These are phyloP conservation scores for Hippasteria phrygiana DNA, from an alignment of 53 echinoderm and acorn worm genomes.

Conservation along the genomic window DNA sequence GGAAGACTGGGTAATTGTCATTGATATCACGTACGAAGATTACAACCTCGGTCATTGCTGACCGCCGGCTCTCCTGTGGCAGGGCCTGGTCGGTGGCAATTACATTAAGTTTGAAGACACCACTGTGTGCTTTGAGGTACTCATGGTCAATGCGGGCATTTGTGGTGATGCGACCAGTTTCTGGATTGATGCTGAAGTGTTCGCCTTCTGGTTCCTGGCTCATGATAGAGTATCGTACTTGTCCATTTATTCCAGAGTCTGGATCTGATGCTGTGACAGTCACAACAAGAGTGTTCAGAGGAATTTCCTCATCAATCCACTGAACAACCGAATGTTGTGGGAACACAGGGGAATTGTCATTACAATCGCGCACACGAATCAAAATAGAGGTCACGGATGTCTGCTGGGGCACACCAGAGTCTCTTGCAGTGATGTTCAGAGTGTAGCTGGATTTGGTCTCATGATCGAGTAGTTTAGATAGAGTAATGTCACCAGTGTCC, in stretches of 20 bases:
- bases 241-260: constrained; percentile 93
- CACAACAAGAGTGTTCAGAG: constrained; percentile 67
- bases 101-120: constrained; percentile 73
- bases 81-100: constrained; percentile 91
- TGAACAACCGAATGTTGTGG: constrained; percentile 75
- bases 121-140: constrained; percentile 66
- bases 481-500: constrained; percentile 74
- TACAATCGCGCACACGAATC: constrained; percentile 84
- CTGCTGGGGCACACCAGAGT: constrained; percentile 79
- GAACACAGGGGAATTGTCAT: constrained; percentile 93
- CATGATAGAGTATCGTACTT: constrained; percentile 77
- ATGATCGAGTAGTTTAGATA: constrained; percentile 87
- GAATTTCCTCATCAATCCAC: constrained; percentile 80
- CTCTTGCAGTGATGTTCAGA: constrained; percentile 90
- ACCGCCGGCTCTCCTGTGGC: constrained; percentile 79
- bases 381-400: constrained; percentile 63
- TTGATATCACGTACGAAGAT: constrained; percentile 90
- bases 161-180: constrained; percentile 72
- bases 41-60: constrained; percentile 79
- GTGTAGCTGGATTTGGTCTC: constrained; percentile 82
- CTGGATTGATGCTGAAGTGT: constrained; percentile 78
- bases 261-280: constrained; percentile 85
- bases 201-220: constrained; percentile 80
- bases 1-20: constrained; percentile 86
- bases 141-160: constrained; percentile 81